Percentiles rank a stretch among this genome's conserved stretches.
These are phyloP conservation scores for Beaufortia kweichowensis DNA, from an alignment of 2,113 vertebrate genomes.

Conservation along the genomic window DNA sequence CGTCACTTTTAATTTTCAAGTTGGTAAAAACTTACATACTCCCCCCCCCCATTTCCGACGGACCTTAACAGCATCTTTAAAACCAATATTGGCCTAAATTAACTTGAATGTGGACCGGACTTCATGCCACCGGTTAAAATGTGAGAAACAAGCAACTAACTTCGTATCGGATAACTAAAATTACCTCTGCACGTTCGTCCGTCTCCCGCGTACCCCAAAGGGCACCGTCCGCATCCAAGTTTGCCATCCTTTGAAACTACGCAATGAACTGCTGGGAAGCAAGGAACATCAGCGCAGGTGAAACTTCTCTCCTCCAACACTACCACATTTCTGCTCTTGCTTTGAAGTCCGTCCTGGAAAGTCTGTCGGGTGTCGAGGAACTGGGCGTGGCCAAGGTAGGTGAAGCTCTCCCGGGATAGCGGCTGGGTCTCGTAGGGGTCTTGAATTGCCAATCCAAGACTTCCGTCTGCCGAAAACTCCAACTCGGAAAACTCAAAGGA, in stretches of 20 bases:
- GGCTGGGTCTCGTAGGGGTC: neutral
- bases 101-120: too few species aligned
- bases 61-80: too few species aligned
- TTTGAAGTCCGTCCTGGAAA: neutral
- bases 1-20: too few species aligned
- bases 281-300: conserved; percentile 56
- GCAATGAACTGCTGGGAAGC: conserved; percentile 72
- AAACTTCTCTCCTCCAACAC: neutral
- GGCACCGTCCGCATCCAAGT: conserved; percentile 74
- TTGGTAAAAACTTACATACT: too few species aligned
- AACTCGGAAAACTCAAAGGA: conserved; percentile 36
- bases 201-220: conserved; percentile 71
- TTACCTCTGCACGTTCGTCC: conserved; percentile 76
- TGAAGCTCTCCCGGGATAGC: neutral
- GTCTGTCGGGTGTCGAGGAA: neutral
- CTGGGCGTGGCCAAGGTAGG: neutral
- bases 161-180: neutral
- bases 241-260: conserved; percentile 18
- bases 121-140: too few species aligned
- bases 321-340: conserved; percentile 10
- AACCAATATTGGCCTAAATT: too few species aligned
- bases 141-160: too few species aligned
- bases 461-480: conserved; percentile 57
- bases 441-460: neutral
- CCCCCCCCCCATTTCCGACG: too few species aligned